Evolutionary conservation across 1,140 invertebrate species (phyloP).

Genomic region (Megalopta genalis): DNA sequence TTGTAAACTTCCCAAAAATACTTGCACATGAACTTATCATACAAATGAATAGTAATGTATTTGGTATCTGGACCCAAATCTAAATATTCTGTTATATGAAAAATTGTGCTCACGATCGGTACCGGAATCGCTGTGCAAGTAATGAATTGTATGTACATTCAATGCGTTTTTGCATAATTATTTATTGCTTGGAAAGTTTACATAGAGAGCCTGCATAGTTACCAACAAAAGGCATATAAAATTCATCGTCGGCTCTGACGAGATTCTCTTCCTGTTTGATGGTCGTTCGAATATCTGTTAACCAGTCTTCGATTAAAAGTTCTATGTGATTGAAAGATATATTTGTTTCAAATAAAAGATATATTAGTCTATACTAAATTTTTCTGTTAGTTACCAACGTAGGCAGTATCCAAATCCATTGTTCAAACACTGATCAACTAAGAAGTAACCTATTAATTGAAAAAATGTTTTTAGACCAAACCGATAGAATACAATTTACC

Average conservation of each 20-base stretch:
- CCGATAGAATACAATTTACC: neutral
- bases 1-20: conserved; percentile 66
- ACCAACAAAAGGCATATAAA: conserved; percentile 69
- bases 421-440: conserved; percentile 4
- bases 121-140: conserved; percentile 61
- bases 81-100: conserved; percentile 64
- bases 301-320: conserved; percentile 66
- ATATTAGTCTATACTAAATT: neutral
- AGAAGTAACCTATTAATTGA: conserved; percentile 15
- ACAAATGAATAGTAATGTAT: conserved; percentile 72
- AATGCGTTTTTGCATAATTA: too few species aligned
- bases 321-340: conserved; percentile 46
- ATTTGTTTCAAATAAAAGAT: conserved; percentile 15
- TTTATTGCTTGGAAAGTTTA: neutral
- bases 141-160: conserved; percentile 11
- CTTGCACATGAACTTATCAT: conserved; percentile 69
- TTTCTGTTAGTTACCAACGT: conserved; percentile 60
- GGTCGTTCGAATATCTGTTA: conserved; percentile 60
- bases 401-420: conserved; percentile 63
- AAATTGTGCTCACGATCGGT: conserved; percentile 63
- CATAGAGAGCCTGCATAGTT: conserved; percentile 5
- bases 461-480: neutral
- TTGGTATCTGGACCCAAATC: conserved; percentile 61
- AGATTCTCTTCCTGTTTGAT: conserved; percentile 54
- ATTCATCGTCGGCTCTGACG: conserved; percentile 48